Base-by-base conservation (phyloP, 2,797 vertebrate genomes). In the Haliaeetus albicilla region DNA sequence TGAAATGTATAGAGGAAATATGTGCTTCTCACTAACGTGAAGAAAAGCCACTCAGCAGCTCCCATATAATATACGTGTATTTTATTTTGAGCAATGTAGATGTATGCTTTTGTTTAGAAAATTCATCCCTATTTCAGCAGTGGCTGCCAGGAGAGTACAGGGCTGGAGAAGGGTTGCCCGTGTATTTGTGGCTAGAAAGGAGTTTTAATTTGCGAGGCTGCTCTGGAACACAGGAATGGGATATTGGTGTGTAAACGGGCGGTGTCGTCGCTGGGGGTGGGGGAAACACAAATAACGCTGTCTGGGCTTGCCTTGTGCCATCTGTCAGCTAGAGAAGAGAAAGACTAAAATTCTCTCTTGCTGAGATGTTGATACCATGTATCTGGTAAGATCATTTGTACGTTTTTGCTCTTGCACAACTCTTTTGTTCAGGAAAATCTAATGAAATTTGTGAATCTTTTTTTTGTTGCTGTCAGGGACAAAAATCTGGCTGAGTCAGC, bases 401-500 rank as follows among this genome's bases (percentile, higher is more conserved):
- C 15, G 7, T 16, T 79, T 93, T 82, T 87, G 43, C 31, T 92
- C 51, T 75, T 33, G 54, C 60, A 20, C 14, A 41, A 60, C 33
- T 78, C 41, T 91, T 87, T 91, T 31, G n/a, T 71, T 83, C 49
- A 57, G 49, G 53, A 83, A 80, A 89, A 91, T 35, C n/a, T 31
- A 41, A 37, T 16, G 46, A 92, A 92, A 92, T 84, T 61, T 65
- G 44, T 75, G 79, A 80, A 79, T 56, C 23, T n/a, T 73, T 65
- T 87, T 75, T 70, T 74, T 83, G 28, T 35, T 75, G 74, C 46
- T 19, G 17, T 81, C 82, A 22, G 64, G 87, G 68, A 94, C 86
- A 94, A 92, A 95, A 92, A 60, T 76, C 89, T 5, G 0, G 35
- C 93, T 93, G 89, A 95, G 70, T 96, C 96, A 96, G 93, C 92